Evolutionary conservation across 2,113 vertebrate genomes (phyloP).

Genomic region (Aspidoscelis tigris): DNA sequence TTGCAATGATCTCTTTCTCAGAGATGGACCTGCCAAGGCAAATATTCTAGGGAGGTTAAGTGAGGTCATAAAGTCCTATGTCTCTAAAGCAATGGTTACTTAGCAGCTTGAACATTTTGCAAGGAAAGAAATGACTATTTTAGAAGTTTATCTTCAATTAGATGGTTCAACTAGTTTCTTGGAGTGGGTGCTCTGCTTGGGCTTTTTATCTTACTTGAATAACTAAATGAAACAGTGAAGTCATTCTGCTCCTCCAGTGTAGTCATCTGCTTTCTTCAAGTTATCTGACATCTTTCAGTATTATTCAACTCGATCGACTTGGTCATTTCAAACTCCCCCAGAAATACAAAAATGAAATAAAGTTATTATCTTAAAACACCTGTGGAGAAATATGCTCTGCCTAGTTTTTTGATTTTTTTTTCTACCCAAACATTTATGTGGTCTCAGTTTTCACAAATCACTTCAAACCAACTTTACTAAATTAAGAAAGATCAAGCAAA

Average conservation of each 20-base stretch:
- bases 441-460: neutral
- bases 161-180: slow-evolving; percentile 50
- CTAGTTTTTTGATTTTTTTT: neutral
- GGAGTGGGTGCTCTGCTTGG: slow-evolving; percentile 50
- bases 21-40: slow-evolving; percentile 61
- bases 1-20: slow-evolving; percentile 58
- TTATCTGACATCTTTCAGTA: slow-evolving; percentile 55
- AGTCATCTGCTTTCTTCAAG: slow-evolving; percentile 60
- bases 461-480: neutral
- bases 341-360: slow-evolving; percentile 18
- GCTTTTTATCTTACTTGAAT: slow-evolving; percentile 53
- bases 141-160: slow-evolving; percentile 64
- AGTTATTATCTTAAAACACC: neutral
- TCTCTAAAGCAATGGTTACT: slow-evolving; percentile 58
- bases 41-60: slow-evolving; percentile 65
- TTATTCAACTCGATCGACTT: neutral
- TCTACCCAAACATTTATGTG: neutral
- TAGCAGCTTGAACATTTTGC: slow-evolving; percentile 56
- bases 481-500: neutral
- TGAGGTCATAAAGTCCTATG: slow-evolving; percentile 65
- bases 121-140: slow-evolving; percentile 64
- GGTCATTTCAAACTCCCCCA: slow-evolving; percentile 49
- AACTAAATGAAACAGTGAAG: slow-evolving; percentile 35
- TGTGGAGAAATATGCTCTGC: neutral
- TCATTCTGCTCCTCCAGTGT: slow-evolving; percentile 54